Evolutionary conservation across 2,113 vertebrate species (phyloP), one percentile per base, ranked within the genome.

Genomic region (Pogonocichla stellata): DNA sequence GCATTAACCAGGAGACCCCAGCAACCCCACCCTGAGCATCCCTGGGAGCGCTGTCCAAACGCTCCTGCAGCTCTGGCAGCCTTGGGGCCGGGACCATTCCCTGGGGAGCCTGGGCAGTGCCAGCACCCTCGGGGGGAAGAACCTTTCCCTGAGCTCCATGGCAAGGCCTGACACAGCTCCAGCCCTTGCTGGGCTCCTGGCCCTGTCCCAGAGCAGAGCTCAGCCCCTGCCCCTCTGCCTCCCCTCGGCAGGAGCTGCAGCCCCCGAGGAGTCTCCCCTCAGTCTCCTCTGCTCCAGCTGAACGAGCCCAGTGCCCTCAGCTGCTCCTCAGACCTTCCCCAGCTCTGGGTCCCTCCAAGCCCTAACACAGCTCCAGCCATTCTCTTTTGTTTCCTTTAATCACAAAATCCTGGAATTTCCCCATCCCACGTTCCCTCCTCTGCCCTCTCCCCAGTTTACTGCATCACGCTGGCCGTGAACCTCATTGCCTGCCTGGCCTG

Each of bases 401-500:
- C 5, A 0, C 4, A 3, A 34, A 48, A 23, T 9, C 2, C 3
- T 2, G 20, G 20, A 9, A 9, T 26, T 33, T 18, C 28, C 48
- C 2, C 61, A 9, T 2, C 34, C 43, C 60, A 70, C 0, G 0
- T 5, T 34, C 28, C 66, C 6, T 54, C 34, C 54, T 79, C 28
- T 88, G 33, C 77, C 40, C 40, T 62, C 42, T 71, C 56, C 54
- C 3, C 96, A 99, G 99, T 99, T 98, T 99, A 99, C 97, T 99
- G 99, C 7, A 92, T 96, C 83, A 98, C 99, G 0, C 98, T 99
- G 8, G 98, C 77, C 0, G 89, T 99, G 80, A 99, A 99, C 64
- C 92, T 99, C 10, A 92, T 99, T 0, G 98, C 98, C 2, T 99
- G 99, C 94, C 98, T 99, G 95, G 99, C 99, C 16, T 99, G 99